Evolutionary conservation across 2,113 vertebrate species (phyloP), one percentile per base, ranked within the genome.

Genomic region (Trinectes maculatus): DNA sequence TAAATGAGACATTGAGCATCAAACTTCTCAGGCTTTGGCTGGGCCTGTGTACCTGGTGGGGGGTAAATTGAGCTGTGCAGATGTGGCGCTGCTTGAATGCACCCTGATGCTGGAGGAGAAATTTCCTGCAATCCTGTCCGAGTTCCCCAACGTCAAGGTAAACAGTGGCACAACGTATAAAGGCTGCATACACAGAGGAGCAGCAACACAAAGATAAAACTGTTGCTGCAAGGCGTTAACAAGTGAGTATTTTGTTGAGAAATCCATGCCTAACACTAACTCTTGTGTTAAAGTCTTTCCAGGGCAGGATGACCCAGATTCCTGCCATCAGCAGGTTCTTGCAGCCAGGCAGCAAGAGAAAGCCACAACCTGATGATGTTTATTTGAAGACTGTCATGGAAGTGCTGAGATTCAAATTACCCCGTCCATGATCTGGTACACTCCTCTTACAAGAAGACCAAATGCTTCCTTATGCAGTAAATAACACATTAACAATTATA

Each of bases 261-360:
- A 40, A 34, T 9, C 33, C 6, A 56, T 13, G n/a, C 2, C 11
- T 2, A n/a, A 18, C 8, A 1, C 16, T 44, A 28, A 58, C 13
- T 36, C 15, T 36, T 57, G 21, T 8, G 1, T n/a, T 63, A 1
- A 18, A 58, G 97, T 84, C 91, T 57, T 97, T 96, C 82, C 95
- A 98, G 88, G 89, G 82, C 34, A 95, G 92, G 87, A 93, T 91
- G 84, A 93, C 78, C 29, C 79, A 25, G 18, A 76, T 94, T 15
- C 91, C 94, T 1, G 92, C 91, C 19, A 92, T 99, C 79, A 86
- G 84, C 26, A 94, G 89, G 74, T 98, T 96, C 86, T 82, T 98
- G 79, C 89, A 95, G 79, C 95, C 94, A 3, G 95, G 94, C 47
- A 97, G 96, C 83, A 92, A 93, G 77, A 95, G 93, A 69, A 96